phyloP scores from a whole-genome alignment of 2,797 vertebrate species.

The Chiloscyllium punctatum region DNA sequence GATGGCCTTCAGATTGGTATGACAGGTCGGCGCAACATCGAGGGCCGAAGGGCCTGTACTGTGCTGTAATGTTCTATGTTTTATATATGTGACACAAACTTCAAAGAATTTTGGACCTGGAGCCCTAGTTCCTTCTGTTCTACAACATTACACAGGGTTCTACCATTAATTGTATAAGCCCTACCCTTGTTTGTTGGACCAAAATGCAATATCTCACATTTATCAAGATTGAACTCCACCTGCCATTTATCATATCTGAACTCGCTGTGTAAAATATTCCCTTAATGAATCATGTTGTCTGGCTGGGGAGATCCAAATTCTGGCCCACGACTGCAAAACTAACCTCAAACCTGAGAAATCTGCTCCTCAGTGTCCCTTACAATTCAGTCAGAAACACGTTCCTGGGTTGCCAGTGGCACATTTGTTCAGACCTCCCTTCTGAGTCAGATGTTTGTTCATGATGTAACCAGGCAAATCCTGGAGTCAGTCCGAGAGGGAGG shows the following conservation, averaged over 20 bases:
- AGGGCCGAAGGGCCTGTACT: too few relatives aligned
- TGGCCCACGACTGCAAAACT: not conserved
- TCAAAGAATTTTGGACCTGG: too few relatives aligned
- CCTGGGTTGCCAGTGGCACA: not conserved
- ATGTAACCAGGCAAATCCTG: not conserved
- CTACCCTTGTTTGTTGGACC: too few relatives aligned
- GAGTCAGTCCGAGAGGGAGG: not conserved
- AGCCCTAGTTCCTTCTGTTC: too few relatives aligned
- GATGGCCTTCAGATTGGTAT: too few relatives aligned
- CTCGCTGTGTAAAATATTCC: not conserved
- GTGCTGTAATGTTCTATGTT: too few relatives aligned
- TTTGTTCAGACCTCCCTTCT: not conserved
- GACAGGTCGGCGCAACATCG: too few relatives aligned
- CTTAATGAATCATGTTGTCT: not conserved
- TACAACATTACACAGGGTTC: too few relatives aligned
- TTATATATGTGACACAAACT: too few relatives aligned
- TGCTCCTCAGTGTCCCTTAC: not conserved
- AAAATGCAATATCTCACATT: too few relatives aligned
- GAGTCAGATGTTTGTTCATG: not conserved
- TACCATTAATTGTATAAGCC: too few relatives aligned
- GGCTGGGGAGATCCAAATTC: not conserved
- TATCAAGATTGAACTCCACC: too few relatives aligned
- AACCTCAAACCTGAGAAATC: not conserved
- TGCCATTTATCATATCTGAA: not conserved
- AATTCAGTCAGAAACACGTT: not conserved